A percentile compares a stretch with the other conserved stretches of the same genome.
Conservation (phyloP, 2,797 vertebrate genomes). For the Acridotheres tristis region DNA sequence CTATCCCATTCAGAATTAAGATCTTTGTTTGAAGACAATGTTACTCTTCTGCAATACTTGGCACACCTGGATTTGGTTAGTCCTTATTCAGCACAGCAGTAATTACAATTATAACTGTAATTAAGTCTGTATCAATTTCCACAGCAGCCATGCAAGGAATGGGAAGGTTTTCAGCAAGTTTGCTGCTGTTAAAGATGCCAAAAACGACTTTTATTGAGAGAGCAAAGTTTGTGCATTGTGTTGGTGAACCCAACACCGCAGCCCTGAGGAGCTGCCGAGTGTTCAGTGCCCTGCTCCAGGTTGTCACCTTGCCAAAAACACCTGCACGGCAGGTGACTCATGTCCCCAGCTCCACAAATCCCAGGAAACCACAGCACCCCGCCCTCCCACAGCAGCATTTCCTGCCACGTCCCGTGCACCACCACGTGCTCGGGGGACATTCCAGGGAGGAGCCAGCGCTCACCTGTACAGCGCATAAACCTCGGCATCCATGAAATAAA, state of each 20-base stretch:
- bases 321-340: neutral
- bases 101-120: neutral
- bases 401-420: neutral
- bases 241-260: fast-evolving
- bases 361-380: neutral
- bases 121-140: neutral
- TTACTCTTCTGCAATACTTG: neutral
- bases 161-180: neutral
- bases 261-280: neutral
- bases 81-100: neutral
- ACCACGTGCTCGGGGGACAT: fast-evolving
- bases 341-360: fast-evolving
- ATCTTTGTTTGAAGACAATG: neutral
- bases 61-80: neutral
- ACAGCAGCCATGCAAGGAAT: neutral
- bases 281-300: neutral
- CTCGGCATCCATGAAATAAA: conserved; percentile 88
- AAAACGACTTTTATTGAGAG: neutral
- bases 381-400: neutral
- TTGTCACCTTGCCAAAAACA: neutral
- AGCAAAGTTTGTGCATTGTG: fast-evolving
- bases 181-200: neutral
- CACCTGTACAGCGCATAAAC: conserved; percentile 91
- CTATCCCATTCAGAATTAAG: neutral
- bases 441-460: neutral